Base-by-base conservation (phyloP, 2,113 vertebrate genomes). In the Gallinago media region DNA sequence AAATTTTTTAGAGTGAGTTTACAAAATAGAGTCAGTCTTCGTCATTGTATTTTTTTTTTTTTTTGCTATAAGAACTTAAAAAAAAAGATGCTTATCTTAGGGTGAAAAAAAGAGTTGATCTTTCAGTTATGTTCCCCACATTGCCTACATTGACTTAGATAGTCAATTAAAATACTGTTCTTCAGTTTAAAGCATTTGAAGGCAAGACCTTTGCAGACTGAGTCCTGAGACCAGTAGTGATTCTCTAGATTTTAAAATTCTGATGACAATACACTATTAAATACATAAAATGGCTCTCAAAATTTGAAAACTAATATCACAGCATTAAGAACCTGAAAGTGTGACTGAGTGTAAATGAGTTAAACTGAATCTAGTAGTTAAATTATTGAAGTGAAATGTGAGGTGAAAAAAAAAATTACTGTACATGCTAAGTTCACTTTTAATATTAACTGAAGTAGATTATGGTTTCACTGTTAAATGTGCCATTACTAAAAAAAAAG, bases 1-100 rank as follows among this genome's bases (percentile, higher is more conserved):
- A 75, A 82, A 78, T 85, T 99, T 99, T 97, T 97, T 99, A 65
- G 98, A 99, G 99, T 99, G 97, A 97, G 99, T 99, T 96, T 80
- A n/a, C 56, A 78, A 84, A 72, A 15, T 61, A 80, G 18, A 78
- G 49, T 52, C 50, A 47, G 36, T 26, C n/a, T 5, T 15, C 62
- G 8, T 21, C 6, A 2, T 8, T 32, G 3, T 6, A 11, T 13
- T 52, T 75, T 56, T 16, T 85, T 77, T 50, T 44, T 59, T 79
- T 93, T 19, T 47, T 85, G 18, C 36, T 77, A 3, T 31, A 31
- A 67, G 27, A 86, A 62, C 65, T 76, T 66, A 38, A 36, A 67
- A 25, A 9, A 55, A 72, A 92, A 81, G 6, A 26, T 26, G 15
- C 86, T 70, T 74, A 6, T n/a, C 34, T 73, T 31, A 34, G 27